Evolutionary conservation across 2,888 invertebrate species (phyloP), one percentile per base, ranked within the genome.

Genomic region (Ecliptopera silaceata): DNA sequence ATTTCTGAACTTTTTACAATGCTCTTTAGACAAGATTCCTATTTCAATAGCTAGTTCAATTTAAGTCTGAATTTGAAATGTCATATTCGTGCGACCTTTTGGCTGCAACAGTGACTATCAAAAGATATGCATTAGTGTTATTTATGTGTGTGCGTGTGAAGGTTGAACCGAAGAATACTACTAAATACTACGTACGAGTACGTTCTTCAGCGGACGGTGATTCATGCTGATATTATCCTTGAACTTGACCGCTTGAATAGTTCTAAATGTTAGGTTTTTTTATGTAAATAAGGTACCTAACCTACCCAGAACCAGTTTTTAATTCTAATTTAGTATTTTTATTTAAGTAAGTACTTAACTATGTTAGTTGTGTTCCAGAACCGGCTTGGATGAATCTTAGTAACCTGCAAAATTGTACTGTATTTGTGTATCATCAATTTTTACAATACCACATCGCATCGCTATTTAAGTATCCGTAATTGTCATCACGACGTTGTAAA

Each of bases 181-280:
- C 10, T 26, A 26, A 0, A 8, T 26, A 26, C 26, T 26, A 26
- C 26, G 26, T 26, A 22, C 4, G 6, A 6, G 22, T 22, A 26
- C 8, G 8, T 26, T 8, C 26, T 26, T 26, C 8, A 39, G 17
- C 17, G 47, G 52, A 47, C 47, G 26, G 31, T 53, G 39, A 53
- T 55, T 65, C 57, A 50, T 47, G 53, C 50, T 58, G 47, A 51
- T 39, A 50, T 61, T 59, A 55, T 22, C 74, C 76, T 74, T 75
- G 72, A 70, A 75, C 75, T 73, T 74, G 74, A 71, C 76, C 69
- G 66, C 61, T 60, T 45, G 48, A 26, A 41, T 38, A 29, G 36
- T 44, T 54, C 46, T 54, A 51, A 36, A 18, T 46, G 18, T 18
- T n/a, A 39, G 8, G 36, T 11, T 31, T n/a, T 31, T 31, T n/a